Conservation (phyloP, 1,140 invertebrate species). For the Nephila pilipes region DNA sequence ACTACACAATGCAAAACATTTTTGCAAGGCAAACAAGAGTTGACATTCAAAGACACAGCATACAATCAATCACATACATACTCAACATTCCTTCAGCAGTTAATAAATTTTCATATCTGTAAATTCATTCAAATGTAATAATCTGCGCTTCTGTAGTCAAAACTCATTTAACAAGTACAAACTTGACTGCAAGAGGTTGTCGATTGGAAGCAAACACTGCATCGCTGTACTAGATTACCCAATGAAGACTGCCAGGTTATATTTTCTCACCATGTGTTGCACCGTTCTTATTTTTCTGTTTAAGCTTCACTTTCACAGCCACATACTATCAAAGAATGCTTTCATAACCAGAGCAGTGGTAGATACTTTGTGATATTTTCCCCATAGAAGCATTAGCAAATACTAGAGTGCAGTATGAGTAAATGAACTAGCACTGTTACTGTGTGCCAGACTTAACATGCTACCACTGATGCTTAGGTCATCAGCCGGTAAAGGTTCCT, state of each 20-base stretch:
- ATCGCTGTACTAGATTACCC: not conserved
- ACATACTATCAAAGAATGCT: not conserved
- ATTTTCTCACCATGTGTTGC: conserved; percentile 71
- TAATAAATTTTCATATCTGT: not conserved
- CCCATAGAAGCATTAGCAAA: conserved; percentile 33
- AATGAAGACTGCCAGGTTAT: not conserved
- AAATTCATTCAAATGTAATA: conserved; percentile 40
- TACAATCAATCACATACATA: conserved; percentile 60
- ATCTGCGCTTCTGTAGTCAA: not conserved
- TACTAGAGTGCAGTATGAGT: conserved; percentile 78
- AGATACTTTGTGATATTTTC: conserved; percentile 36
- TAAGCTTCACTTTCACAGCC: conserved; percentile 19
- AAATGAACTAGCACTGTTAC: conserved; percentile 86
- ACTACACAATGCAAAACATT: conserved; percentile 68
- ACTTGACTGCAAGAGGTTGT: not conserved
- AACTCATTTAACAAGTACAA: conserved; percentile 28
- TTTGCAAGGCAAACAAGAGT: conserved; percentile 58
- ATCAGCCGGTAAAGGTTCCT: conserved; percentile 92
- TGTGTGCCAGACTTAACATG: conserved; percentile 95
- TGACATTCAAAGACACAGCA: conserved; percentile 63
- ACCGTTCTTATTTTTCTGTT: not conserved
- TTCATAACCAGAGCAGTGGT: conserved; percentile 36
- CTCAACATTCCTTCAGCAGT: conserved; percentile 28
- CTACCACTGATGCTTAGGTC: conserved; percentile 92
- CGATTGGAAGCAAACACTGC: conserved; percentile 21